Base-by-base conservation (phyloP, 2,888 invertebrate genomes). In the Lydus trimaculatus region DNA sequence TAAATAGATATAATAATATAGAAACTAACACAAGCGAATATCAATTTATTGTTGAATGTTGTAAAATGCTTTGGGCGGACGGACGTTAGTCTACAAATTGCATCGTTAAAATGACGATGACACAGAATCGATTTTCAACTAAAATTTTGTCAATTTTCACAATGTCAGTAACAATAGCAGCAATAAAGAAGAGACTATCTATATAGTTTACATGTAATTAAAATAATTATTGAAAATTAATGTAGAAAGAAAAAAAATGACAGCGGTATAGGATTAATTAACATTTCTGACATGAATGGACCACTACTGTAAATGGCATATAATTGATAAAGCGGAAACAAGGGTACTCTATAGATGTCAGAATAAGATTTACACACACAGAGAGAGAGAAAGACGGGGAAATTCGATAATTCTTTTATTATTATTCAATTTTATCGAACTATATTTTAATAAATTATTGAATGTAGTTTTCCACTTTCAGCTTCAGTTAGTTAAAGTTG, bases 41-140 rank as follows among this genome's bases (percentile, higher is more conserved):
- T 62, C 66, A 39, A 62, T 66, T 66, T 63, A 66, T 58, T 61
- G 43, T n/a, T 58, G 58, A 31, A 52, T 23, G 58, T 63, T 28
- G 62, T 66, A 58, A 66, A 63, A 63, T 48, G 63, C 58, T 58
- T 36, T 58, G 31, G 59, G 63, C 43, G 63, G 48, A 66, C 43
- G 63, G 48, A 66, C 66, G 48, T 63, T 59, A 36, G 62, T 65
- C 71, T 72, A 72, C 73, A 75, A 73, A 75, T 73, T 75, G 73
- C 75, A 74, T 75, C 73, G 73, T 76, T 74, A 76, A 74, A 76
- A 71, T 67, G 67, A 61, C 52, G 52, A 52, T 52, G 52, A 25
- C 25, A 23, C 56, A 65, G 67, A 71, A 75, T 75, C 72, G 72
- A 73, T 52, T 52, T 52, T 52, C 11, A 23, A 4, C 1, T 23